Base-by-base conservation (phyloP, 2,888 invertebrate genomes). In the Cataglyphis cursor region DNA sequence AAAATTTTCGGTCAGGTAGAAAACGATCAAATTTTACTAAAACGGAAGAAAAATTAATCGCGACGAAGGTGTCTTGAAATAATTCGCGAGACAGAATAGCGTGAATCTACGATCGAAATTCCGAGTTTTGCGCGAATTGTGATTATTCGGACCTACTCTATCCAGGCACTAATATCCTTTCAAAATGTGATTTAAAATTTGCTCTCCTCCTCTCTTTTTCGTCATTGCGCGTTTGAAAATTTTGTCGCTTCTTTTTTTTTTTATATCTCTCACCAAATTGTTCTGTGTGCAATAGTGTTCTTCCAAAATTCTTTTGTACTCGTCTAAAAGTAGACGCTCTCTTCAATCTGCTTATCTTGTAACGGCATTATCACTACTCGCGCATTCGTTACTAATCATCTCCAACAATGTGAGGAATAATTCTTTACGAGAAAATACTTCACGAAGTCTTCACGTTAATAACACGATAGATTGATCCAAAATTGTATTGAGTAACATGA, bases 161-260 rank as follows among this genome's bases (percentile, higher is more conserved):
- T 94, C 93, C 92, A 92, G 89, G 93, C 93, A 94, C 94, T 91
- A 94, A 94, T 92, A 94, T 90, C 92, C 87, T 80, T 62, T 87
- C 82, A 73, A 93, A 93, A 93, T 89, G 31, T 86, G 68, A 82
- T 18, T 80, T 81, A 62, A 72, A 80, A 81, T 83, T 65, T 51
- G 68, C 62, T 54, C 24, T 51, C 44, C 64, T 15, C 41, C 31
- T 51, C 68, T 66, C 48, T 35, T 41, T 80, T 57, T 62, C 78
- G 51, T 48, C 35, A 1, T 72, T 80, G 78, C 48, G 48, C 59
- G 31, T 70, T 80, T 21, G n/a, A 59, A 59, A 59, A 9, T 44
- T 59, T 35, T 70, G 18, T 68, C 59, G 31, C 59, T 70, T 21
- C 57, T 12, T 57, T 12, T 57, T 21, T 10, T 21, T 21, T 24